A percentile compares a stretch with the other conserved stretches of the same genome.
These are phyloP conservation scores for Clarias fuscus DNA, from an alignment of 2,797 vertebrate species.

Conservation along the genomic window DNA sequence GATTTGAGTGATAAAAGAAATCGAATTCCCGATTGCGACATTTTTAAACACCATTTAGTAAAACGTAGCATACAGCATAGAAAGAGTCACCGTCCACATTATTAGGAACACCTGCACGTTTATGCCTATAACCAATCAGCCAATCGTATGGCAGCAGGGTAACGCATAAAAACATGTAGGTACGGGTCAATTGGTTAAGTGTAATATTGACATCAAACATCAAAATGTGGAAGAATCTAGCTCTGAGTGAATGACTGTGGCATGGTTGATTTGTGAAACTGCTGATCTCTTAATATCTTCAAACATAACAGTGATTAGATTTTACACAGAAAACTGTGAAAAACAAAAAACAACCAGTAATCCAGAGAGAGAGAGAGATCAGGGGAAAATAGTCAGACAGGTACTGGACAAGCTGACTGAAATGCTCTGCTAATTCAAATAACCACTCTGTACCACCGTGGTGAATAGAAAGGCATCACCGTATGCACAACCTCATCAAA, in stretches of 20 bases:
- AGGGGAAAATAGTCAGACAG: not conserved
- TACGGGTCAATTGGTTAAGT: not conserved
- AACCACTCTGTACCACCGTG: not conserved
- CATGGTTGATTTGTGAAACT: not conserved
- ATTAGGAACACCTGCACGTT: conserved; percentile 6
- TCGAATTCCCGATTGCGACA: not conserved
- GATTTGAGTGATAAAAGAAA: not conserved
- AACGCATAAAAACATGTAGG: not conserved
- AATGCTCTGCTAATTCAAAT: not conserved
- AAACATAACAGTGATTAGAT: not conserved
- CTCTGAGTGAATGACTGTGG: not conserved
- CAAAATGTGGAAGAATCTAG: not conserved
- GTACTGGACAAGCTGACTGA: not conserved
- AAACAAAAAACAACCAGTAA: not conserved
- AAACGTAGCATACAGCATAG: not conserved
- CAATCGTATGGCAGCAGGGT: not conserved
- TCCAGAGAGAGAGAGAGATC: not conserved
- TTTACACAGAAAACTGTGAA: not conserved
- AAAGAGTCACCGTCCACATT: not conserved
- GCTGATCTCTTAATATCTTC: not conserved
- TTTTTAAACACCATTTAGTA: not conserved
- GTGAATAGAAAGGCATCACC: not conserved
- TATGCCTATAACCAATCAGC: not conserved
- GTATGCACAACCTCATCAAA: not conserved
- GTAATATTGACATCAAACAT: conserved; percentile 3